Conservation (phyloP, 1,140 invertebrate genomes). For the Apolygus lucorum region DNA sequence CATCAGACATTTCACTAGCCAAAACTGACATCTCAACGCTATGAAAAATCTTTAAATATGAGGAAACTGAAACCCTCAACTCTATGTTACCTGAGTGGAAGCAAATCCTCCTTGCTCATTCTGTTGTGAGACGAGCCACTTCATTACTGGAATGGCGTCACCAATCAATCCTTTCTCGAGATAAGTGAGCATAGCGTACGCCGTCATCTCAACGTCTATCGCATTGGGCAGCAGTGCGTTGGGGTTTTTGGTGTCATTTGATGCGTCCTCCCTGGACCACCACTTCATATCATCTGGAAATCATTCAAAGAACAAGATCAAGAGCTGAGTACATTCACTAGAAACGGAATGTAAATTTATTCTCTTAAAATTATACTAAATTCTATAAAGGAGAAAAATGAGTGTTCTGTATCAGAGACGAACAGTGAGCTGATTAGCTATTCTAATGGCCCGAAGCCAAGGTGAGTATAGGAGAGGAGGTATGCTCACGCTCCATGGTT, state of each 20-base stretch:
- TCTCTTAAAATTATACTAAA: slow-evolving; percentile 30
- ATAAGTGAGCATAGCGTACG: slow-evolving; percentile 68
- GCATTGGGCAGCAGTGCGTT: slow-evolving; percentile 60
- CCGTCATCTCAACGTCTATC: slow-evolving; percentile 78
- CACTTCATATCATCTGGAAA: slow-evolving; percentile 45
- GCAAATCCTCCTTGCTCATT: slow-evolving; percentile 75
- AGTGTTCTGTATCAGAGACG: too few relatives aligned
- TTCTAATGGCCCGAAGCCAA: too few relatives aligned
- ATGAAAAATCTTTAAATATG: slow-evolving; percentile 68
- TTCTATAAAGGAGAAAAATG: too few relatives aligned
- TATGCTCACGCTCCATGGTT: too few relatives aligned
- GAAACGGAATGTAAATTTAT: neutral
- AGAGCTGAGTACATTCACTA: neutral
- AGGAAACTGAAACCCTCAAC: too few relatives aligned
- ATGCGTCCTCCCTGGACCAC: slow-evolving; percentile 54
- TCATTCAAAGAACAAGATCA: too few relatives aligned
- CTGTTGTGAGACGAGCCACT: slow-evolving; percentile 73
- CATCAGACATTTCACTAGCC: neutral
- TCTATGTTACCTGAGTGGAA: slow-evolving; percentile 59
- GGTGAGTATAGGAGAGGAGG: too few relatives aligned
- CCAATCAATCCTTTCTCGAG: slow-evolving; percentile 53
- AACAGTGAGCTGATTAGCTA: too few relatives aligned
- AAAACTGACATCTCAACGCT: slow-evolving; percentile 49
- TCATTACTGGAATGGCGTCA: slow-evolving; percentile 67
- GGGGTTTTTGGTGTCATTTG: slow-evolving; percentile 52